Percentiles rank a stretch among this genome's conserved stretches.
Conservation (phyloP, 2,797 vertebrate genomes). For the Argentina silus region DNA sequence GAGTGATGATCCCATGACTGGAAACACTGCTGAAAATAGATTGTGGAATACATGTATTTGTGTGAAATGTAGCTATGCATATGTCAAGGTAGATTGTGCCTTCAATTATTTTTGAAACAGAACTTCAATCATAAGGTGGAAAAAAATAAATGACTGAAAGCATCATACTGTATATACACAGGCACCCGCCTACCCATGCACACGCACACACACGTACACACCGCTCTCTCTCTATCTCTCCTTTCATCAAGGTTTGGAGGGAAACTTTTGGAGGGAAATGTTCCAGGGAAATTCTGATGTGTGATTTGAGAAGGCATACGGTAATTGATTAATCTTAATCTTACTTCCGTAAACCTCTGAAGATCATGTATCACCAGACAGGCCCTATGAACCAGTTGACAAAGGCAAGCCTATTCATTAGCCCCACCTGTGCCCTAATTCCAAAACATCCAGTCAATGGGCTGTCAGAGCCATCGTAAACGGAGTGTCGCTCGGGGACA, state of each 20-base stretch:
- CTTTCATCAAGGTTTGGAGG: not conserved
- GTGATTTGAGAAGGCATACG: not conserved
- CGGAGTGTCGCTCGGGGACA: not conserved
- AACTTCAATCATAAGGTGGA: no score
- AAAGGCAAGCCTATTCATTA: not conserved
- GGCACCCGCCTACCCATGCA: not conserved
- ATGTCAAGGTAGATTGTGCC: no score
- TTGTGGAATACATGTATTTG: no score
- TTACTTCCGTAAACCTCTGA: not conserved
- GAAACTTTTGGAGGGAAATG: no score
- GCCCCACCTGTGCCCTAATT: constrained; percentile 24
- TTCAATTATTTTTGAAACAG: no score
- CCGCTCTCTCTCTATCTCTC: not conserved
- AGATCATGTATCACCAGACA: not conserved
- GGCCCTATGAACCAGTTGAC: not conserved
- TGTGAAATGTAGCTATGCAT: no score
- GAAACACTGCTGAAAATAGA: no score
- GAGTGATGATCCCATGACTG: no score
- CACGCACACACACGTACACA: not conserved
- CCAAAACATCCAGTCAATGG: constrained; percentile 16
- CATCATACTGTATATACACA: not conserved
- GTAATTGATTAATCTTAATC: not conserved
- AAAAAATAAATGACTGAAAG: not conserved
- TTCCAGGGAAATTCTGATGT: not conserved
- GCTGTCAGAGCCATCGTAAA: constrained; percentile 20